These are phyloP conservation scores for Halcyon chelicuti DNA, from an alignment of 2,797 vertebrate species.

Conservation along the genomic window DNA sequence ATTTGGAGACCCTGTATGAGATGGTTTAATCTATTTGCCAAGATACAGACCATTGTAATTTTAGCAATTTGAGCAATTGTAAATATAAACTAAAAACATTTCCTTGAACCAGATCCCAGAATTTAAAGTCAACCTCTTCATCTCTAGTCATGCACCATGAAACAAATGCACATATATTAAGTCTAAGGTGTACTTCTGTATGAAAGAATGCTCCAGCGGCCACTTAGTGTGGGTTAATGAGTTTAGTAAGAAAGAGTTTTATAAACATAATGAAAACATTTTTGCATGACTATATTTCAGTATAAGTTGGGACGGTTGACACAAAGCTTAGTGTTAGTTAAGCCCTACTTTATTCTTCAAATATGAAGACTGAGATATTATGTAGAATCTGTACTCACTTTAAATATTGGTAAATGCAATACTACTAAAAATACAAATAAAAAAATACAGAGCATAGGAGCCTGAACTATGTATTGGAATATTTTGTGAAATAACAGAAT, in stretches of 20 bases:
- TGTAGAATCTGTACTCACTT: neutral
- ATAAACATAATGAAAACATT: neutral
- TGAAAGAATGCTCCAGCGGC: neutral
- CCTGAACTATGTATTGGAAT: neutral
- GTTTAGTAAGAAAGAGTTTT: neutral
- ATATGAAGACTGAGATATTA: neutral
- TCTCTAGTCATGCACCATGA: neutral
- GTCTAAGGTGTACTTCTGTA: neutral
- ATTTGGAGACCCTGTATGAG: neutral
- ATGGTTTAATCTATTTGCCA: neutral
- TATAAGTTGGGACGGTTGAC: neutral
- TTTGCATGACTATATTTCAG: neutral
- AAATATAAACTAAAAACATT: neutral
- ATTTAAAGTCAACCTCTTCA: neutral
- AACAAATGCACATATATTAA: neutral
- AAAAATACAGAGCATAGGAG: neutral
- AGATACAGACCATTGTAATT: neutral
- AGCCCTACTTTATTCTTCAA: neutral
- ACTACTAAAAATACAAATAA: neutral
- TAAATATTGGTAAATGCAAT: neutral
- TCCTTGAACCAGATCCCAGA: neutral
- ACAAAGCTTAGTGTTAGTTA: neutral
- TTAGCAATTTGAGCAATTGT: neutral
- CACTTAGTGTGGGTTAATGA: neutral
- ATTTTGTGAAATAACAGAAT: neutral